These are phyloP conservation scores for Acanthosoma haemorrhoidale DNA, from an alignment of 2,888 invertebrate species.

Conservation along the genomic window DNA sequence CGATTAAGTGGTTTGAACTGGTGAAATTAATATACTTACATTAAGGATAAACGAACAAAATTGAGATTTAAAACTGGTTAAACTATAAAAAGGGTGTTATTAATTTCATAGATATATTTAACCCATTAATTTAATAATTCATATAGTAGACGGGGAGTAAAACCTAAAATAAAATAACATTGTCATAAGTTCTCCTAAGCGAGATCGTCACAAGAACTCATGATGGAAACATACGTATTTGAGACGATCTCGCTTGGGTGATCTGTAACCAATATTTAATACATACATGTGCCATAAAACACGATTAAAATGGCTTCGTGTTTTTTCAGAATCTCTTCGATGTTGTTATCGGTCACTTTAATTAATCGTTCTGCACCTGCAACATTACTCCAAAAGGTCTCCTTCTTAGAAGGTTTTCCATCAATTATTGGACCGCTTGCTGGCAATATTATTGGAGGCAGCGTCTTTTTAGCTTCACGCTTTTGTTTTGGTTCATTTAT, in stretches of 20 bases:
- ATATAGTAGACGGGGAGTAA: background rate
- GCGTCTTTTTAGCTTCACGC: background rate
- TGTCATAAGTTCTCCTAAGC: too few species aligned
- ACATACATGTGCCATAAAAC: slow-evolving; percentile 22
- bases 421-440: background rate
- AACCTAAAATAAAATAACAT: background rate
- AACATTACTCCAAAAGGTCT: slow-evolving; percentile 10
- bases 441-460: slow-evolving; percentile 2
- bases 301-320: slow-evolving; percentile 5
- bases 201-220: too few species aligned
- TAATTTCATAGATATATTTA: too few species aligned
- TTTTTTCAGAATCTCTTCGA: background rate
- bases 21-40: too few species aligned
- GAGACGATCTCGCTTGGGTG: too few species aligned
- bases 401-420: background rate
- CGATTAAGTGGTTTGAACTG: too few species aligned
- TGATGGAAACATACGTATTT: too few species aligned
- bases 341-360: slow-evolving; percentile 18
- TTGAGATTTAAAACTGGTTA: too few species aligned
- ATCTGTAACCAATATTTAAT: too few species aligned
- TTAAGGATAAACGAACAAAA: too few species aligned
- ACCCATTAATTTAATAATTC: too few species aligned
- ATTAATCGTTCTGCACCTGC: slow-evolving; percentile 14
- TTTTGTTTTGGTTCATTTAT: background rate
- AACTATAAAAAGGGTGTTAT: too few species aligned